phyloP scores from a whole-genome alignment of 2,113 vertebrate species.

The Macquaria ambigua region DNA sequence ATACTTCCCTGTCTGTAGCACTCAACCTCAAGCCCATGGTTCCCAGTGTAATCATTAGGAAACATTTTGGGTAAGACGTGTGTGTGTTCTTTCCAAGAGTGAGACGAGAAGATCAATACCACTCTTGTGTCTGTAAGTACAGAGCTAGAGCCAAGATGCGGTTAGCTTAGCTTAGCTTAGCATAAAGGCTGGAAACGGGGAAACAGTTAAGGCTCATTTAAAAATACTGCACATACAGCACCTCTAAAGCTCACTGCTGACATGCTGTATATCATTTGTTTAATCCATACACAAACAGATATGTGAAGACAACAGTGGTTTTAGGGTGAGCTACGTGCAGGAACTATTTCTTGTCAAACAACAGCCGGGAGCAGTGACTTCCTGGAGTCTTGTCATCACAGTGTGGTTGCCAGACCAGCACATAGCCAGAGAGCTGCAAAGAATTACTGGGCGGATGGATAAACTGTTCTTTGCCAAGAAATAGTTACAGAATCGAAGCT shows the following conservation, averaged over 20 bases:
- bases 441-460: not conserved
- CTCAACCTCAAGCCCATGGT: no score
- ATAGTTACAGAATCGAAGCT: no score
- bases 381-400: not conserved
- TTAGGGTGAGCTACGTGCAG: not conserved
- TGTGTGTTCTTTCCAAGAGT: no score
- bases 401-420: not conserved
- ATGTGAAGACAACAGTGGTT: not conserved
- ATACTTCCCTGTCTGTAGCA: not conserved
- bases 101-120: no score
- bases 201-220: not conserved
- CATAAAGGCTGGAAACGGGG: not conserved
- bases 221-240: not conserved
- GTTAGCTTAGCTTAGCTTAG: no score
- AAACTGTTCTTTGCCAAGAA: not conserved
- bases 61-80: not conserved
- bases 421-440: not conserved
- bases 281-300: not conserved
- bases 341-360: not conserved
- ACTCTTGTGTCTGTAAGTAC: not conserved
- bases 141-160: not conserved
- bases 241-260: not conserved
- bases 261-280: not conserved
- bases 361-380: not conserved
- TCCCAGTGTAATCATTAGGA: not conserved